Conservation (phyloP, 2,888 invertebrate species). For the Mechanitis mazaeus region DNA sequence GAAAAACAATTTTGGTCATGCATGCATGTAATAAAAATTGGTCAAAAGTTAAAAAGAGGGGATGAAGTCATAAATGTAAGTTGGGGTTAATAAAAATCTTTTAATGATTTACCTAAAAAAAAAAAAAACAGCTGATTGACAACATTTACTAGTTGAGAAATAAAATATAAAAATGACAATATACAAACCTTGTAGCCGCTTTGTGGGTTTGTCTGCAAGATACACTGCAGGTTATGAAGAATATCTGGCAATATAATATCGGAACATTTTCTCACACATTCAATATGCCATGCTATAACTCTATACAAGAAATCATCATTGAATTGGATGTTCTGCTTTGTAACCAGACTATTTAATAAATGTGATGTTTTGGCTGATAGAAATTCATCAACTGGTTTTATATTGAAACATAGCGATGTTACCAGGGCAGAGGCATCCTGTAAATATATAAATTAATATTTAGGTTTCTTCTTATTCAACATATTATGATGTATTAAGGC, state of each 20-base stretch:
- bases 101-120: too few species aligned
- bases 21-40: too few species aligned
- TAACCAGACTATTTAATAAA: slow-evolving; percentile 72
- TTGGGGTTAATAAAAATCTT: too few species aligned
- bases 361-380: slow-evolving; percentile 77
- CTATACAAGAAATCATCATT: slow-evolving; percentile 46
- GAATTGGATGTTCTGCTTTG: slow-evolving; percentile 71
- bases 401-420: slow-evolving; percentile 52
- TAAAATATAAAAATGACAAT: too few species aligned
- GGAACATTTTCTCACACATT: slow-evolving; percentile 59
- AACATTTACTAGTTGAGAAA: too few species aligned
- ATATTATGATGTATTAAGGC: slow-evolving; percentile 7
- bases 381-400: slow-evolving; percentile 68
- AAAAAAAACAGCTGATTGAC: too few species aligned
- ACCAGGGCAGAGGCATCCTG: slow-evolving; percentile 58
- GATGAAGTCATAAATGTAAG: too few species aligned
- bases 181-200: slow-evolving; percentile 47
- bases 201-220: slow-evolving; percentile 48
- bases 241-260: slow-evolving; percentile 62
- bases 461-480: background rate
- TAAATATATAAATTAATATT: slow-evolving; percentile 29
- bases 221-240: slow-evolving; percentile 60
- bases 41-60: too few species aligned
- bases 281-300: slow-evolving; percentile 63
- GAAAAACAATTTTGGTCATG: background rate